Percentiles rank a stretch among this genome's conserved stretches.
Evolutionary conservation across 23 tunicate species (phyloP).

Genomic region (Corella eumyota): DNA sequence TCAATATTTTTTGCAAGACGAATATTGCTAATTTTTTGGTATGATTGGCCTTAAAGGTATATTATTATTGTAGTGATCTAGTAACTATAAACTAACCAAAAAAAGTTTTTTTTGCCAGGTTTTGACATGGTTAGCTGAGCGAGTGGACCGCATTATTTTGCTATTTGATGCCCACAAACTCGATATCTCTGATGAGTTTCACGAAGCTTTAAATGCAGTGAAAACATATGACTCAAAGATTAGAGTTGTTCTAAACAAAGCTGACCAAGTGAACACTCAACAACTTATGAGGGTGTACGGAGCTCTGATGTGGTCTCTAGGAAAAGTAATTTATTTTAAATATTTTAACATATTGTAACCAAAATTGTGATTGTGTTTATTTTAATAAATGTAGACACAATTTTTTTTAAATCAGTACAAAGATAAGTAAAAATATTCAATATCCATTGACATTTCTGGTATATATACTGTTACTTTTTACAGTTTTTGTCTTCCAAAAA

Average conservation of each 20-base stretch:
- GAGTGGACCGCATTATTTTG: conserved; percentile 97
- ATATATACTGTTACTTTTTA: too few species aligned
- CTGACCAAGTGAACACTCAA: conserved; percentile 97
- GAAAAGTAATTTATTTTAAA: conserved; percentile 46
- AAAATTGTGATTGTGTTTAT: background rate
- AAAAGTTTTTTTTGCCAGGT: conserved; percentile 32
- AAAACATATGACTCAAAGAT: conserved; percentile 90
- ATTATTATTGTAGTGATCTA: too few species aligned
- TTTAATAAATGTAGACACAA: background rate
- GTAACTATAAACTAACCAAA: too few species aligned
- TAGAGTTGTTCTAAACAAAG: conserved; percentile 96
- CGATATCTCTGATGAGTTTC: conserved; percentile 98
- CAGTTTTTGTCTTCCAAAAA: too few species aligned
- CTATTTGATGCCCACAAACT: conserved; percentile 99
- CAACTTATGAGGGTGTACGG: conserved; percentile 99
- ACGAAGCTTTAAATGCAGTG: conserved; percentile 95
- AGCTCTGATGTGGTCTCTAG: conserved; percentile 99
- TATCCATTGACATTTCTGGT: too few species aligned
- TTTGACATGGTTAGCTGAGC: conserved; percentile 97
- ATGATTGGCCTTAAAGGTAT: too few species aligned
- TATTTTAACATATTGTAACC: background rate
- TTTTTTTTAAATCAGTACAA: too few species aligned
- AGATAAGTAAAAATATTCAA: too few species aligned
- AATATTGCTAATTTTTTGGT: too few species aligned
- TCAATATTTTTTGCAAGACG: too few species aligned